Evolutionary conservation across 2,888 invertebrate genomes (phyloP), one percentile per base, ranked within the genome.

Genomic region (Caenorhabditis sp.): DNA sequence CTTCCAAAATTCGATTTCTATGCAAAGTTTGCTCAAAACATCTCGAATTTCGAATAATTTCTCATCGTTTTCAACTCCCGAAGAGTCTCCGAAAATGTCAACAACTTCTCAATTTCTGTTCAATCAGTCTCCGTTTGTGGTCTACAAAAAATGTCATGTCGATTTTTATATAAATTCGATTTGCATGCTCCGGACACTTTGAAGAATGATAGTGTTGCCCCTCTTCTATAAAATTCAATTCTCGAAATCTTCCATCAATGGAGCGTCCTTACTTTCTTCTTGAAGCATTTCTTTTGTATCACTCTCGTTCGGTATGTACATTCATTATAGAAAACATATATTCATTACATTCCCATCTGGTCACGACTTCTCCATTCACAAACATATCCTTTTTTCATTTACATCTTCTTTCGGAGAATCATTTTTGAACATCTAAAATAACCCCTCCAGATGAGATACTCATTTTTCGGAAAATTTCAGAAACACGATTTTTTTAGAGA

Each of bases 31-130:
- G 26, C 26, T 19, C 47, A 35, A 54, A 59, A 76, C 56, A 22
- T 68, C 66, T 76, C 76, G 24, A 68, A 76, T 76, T 76, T 76
- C 76, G 59, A 44, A 76, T 68, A 76, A 76, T 76, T 76, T 76
- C 59, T 51, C 56, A 68, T 28, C 59, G 56, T 56, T 74, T 64
- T 47, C 66, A 66, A 66, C 66, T 66, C 49, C 49, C n/a, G 19
- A 41, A 12, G 3, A 24, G 24, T 38, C 28, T 22, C 31, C n/a
- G 38, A 24, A 8, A 31, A 44, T 35, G 70, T 70, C 70, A 79
- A 79, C 56, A 56, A 51, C 69, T 26, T 66, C 56, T 49, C 68
- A 31, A 49, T 61, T 76, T 59, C n/a, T 68, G 59, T 68, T 61
- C 79, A 79, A 79, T 79, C 79, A 79, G 41, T 54, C 47, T 54